phyloP scores from a whole-genome alignment of 2,113 vertebrate species.

The Haplochromis vanheusdeni region DNA sequence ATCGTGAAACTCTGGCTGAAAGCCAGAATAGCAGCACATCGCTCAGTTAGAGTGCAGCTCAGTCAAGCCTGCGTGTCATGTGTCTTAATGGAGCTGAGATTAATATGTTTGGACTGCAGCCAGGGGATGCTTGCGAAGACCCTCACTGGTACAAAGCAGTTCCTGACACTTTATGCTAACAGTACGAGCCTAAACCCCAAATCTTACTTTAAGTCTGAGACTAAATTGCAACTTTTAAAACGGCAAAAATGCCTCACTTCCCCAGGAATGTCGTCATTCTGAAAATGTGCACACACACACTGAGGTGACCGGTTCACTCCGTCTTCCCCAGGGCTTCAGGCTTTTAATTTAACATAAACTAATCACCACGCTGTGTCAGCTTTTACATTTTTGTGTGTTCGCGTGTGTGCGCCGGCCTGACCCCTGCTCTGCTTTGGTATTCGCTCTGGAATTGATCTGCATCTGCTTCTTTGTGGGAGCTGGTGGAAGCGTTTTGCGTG shows the following conservation, averaged over 20 bases:
- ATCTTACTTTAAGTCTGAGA: background rate
- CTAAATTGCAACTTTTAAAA: background rate
- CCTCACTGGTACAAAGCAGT: background rate
- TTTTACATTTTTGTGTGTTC: background rate
- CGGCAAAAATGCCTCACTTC: background rate
- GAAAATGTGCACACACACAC: background rate
- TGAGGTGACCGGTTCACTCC: background rate
- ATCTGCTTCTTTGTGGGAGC: slow-evolving; percentile 12
- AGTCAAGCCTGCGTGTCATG: background rate
- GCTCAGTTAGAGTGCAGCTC: background rate
- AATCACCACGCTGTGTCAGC: background rate
- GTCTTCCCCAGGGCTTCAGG: background rate
- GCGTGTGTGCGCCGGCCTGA: background rate
- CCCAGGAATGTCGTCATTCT: background rate
- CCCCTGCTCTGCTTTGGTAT: background rate
- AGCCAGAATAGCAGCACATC: slow-evolving; percentile 35
- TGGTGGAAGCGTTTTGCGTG: background rate
- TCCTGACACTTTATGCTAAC: background rate
- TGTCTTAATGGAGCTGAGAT: slow-evolving; percentile 3
- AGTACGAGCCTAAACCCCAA: background rate
- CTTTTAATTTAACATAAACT: background rate
- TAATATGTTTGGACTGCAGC: slow-evolving; percentile 10
- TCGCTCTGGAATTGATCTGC: background rate
- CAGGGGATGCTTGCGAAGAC: background rate
- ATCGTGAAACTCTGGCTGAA: slow-evolving; percentile 1